phyloP scores from a whole-genome alignment of 1,140 invertebrate genomes.

The Hycleus cichorii region DNA sequence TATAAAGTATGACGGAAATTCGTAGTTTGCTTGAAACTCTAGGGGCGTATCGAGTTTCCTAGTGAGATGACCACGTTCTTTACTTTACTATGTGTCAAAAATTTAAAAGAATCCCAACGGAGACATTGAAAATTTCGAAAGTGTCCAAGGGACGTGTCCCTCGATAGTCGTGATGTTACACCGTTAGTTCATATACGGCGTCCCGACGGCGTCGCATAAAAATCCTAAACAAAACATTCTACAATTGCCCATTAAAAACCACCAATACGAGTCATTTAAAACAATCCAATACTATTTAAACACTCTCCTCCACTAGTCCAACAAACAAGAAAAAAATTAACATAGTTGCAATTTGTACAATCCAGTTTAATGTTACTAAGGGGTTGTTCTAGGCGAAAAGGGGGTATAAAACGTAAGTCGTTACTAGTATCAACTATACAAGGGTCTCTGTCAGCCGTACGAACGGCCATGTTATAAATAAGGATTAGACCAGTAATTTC shows the following conservation, averaged over 20 bases:
- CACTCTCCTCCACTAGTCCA: no score
- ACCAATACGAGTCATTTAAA: no score
- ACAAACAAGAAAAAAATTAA: no score
- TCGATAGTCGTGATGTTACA: constrained; percentile 31
- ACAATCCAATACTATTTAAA: no score
- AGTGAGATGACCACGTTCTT: constrained; percentile 39
- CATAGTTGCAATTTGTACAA: no score
- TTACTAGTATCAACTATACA: constrained; percentile 8
- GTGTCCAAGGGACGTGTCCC: constrained; percentile 41
- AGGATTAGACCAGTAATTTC: constrained; percentile 39
- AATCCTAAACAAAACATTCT: no score
- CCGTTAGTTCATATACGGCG: constrained; percentile 10
- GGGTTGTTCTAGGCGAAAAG: no score
- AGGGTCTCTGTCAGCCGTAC: constrained; percentile 25
- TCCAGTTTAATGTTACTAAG: no score
- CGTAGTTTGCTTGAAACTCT: not conserved
- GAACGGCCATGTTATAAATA: constrained; percentile 36
- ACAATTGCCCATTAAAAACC: no score
- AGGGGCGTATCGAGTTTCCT: constrained; percentile 36
- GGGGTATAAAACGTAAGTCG: constrained; percentile 10
- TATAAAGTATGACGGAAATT: no score
- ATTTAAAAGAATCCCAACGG: constrained; percentile 42
- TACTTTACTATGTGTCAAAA: constrained; percentile 44
- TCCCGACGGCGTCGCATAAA: constrained; percentile 8
- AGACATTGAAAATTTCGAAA: constrained; percentile 40